Evolutionary conservation across 2,797 vertebrate species (phyloP).

Genomic region (Coregonus sp.): DNA sequence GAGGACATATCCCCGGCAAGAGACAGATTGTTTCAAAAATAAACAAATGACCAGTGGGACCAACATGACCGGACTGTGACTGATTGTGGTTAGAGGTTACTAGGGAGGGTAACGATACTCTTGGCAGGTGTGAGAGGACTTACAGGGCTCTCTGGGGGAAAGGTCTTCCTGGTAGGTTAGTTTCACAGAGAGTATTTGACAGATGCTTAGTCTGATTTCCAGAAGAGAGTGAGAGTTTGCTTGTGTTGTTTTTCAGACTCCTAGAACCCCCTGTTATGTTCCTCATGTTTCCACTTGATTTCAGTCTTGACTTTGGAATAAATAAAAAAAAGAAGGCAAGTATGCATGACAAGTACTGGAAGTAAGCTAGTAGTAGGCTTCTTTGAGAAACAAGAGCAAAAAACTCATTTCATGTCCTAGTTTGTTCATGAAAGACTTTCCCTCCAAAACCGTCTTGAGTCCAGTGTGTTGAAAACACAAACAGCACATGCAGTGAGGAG

Average conservation of each 20-base stretch:
- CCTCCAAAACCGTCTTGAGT: neutral
- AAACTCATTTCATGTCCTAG: neutral
- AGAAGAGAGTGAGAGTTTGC: neutral
- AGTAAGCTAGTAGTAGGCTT: too few species aligned
- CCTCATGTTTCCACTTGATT: too few species aligned
- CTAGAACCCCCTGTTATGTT: neutral
- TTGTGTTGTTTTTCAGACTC: neutral
- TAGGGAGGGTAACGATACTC: neutral
- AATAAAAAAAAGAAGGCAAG: too few species aligned
- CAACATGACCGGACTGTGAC: neutral
- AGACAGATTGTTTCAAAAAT: neutral
- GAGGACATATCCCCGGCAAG: neutral
- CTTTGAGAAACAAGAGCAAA: neutral
- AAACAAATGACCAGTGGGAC: neutral
- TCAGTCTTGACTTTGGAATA: too few species aligned
- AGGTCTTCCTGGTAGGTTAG: neutral
- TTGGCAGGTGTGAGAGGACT: neutral
- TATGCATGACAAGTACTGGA: too few species aligned
- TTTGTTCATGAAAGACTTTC: neutral
- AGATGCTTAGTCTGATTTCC: neutral
- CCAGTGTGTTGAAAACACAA: slow-evolving; percentile 7
- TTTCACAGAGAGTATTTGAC: neutral
- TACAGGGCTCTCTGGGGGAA: neutral
- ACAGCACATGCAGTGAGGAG: neutral
- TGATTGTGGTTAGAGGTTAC: neutral